Evolutionary conservation across 2,797 vertebrate genomes (phyloP), one percentile per base, ranked within the genome.

Genomic region (Melanotaenia pygmaea): DNA sequence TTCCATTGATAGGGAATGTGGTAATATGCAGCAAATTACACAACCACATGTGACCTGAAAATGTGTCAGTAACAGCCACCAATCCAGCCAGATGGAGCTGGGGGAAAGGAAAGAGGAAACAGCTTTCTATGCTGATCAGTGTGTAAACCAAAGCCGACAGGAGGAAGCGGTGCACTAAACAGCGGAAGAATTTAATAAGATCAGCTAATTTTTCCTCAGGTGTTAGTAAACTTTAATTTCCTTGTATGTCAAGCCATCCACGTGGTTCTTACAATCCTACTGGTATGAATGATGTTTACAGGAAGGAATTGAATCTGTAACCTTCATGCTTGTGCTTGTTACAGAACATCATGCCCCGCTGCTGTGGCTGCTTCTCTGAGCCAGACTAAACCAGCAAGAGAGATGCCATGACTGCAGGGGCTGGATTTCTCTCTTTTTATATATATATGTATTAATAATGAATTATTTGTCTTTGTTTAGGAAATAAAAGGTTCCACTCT

Each of bases 21-120:
- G 72, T 81, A 82, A 90, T 90, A 86, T 86, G 57, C 59, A 76
- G 64, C 58, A 72, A 70, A 92, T 89, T 84, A 86, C n/a, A 22
- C 68, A 85, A 61, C 28, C 67, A 70, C 64, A 62, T 43, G 66
- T 54, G 32, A 56, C 69, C 71, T 54, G 60, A 70, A 73, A 80
- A 74, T 65, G 62, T 66, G 58, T 53, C 65, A 2, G n/a, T 71
- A 45, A 56, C 64, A 58, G 64, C 32, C 20, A 56, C 28, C 47
- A 51, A 74, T 40, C 28, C 38, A 64, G 35, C 12, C 63, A 74
- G 22, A 59, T 1, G 65, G 67, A 63, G 74, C n/a, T 7, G 58
- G 28, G 38, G 71, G 20, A 40, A 8, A 66, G 22, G 24, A 64
- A 40, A 59, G 38, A 54, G 72, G 38, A 62, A 43, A 63, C 34